Evolutionary conservation across 2,888 invertebrate species (phyloP), one percentile per base, ranked within the genome.

Genomic region (Emmelina monodactyla): DNA sequence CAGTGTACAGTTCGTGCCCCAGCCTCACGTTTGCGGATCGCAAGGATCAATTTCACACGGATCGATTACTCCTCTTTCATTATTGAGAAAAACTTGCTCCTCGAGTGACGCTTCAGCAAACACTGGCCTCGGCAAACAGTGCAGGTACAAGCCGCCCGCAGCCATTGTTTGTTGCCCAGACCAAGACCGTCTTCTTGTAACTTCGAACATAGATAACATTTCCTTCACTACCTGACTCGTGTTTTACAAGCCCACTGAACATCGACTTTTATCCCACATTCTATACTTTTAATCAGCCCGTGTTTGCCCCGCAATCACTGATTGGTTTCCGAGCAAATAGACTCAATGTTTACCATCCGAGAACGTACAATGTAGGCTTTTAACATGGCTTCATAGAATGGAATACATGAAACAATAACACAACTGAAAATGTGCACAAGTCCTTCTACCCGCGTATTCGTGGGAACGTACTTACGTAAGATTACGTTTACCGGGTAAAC

Each of bases 11-110:
- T 66, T 64, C 73, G 69, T 72, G 75, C 66, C 56, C 49, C 30
- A 46, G 44, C 51, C 50, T 44, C 50, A 51, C 56, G 60, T 53
- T 51, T 45, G 55, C 54, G 70, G 66, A 67, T 69, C 58, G 53
- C 53, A 49, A 45, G 62, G 67, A 70, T 75, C 66, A 62, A 61
- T 72, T 72, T 66, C 68, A 65, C 52, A 46, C 52, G 49, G 66
- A 67, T 72, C 75, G 69, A 70, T 73, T 73, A 64, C 70, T 64
- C 58, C n/a, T 59, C 58, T 57, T 58, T 55, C 35, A 41, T 44
- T 32, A 12, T 31, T 37, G 45, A 47, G 47, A 49, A 43, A 47
- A 38, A 29, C 32, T 33, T 16, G 28, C 22, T 42, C 34, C 44
- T 45, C 39, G 48, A 42, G 50, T 49, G 44, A 47, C 38, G 32